Evolutionary conservation across 2,888 invertebrate genomes (phyloP), one percentile per base, ranked within the genome.

Genomic region (Prosopocoilus inquinatus): DNA sequence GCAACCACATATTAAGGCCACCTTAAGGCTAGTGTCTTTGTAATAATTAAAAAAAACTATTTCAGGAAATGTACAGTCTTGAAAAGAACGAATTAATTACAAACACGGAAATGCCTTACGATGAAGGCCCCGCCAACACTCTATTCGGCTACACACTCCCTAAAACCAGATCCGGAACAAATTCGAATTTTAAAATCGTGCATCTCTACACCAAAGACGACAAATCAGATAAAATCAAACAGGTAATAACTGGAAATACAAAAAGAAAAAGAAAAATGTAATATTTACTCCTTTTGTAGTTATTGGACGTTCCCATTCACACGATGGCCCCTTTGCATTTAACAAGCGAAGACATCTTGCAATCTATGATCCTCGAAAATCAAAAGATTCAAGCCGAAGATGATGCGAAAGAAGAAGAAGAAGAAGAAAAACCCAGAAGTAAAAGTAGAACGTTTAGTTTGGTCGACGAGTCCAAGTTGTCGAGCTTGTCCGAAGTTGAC

Each of bases 271-370:
- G n/a, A 36, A 5, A 38, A 12, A 12, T 1, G 13, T 8, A 3
- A 38, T 12, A 1, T 38, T 38, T 36, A n/a, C n/a, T 36, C 3
- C 9, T 33, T 2, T 53, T 57, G 28, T 41, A 57, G 53, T 53
- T 73, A 58, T 62, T 77, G 51, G 73, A 74, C 53, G 68, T 70
- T 9, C 75, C 76, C 2, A 62, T 72, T 11, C 75, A 75, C 50
- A 74, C 75, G 5, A 70, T 74, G 67, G 66, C 71, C 2, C 77
- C 77, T 8, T 66, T 74, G 35, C 65, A 74, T 28, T 62, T 71
- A 9, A 61, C 66, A 35, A 75, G 75, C 57, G 56, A 62, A 28
- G 68, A 71, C 1, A 53, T 76, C 11, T 60, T 77, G 46, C 66
- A 67, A 58, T 70, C 73, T 4, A 61, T 75, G 56, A 65, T 74